A percentile compares a stretch with the other conserved stretches of the same genome.
Conservation (phyloP, 2,113 vertebrate genomes). For the Tiliqua scincoides region DNA sequence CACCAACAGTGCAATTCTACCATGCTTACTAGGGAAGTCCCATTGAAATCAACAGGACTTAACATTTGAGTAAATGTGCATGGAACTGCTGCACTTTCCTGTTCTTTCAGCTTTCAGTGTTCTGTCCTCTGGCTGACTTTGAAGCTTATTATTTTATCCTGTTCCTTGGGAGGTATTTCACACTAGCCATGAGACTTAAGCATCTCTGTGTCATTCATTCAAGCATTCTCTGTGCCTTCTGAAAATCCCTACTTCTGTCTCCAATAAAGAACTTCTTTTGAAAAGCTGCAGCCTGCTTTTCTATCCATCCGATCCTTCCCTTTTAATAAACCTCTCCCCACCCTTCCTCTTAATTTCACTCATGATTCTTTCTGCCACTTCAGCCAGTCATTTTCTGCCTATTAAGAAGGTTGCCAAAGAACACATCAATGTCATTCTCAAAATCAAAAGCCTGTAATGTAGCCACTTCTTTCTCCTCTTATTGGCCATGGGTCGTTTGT, state of each 20-base stretch:
- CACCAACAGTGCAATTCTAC: too few relatives aligned
- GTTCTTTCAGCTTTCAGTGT: not conserved
- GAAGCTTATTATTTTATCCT: not conserved
- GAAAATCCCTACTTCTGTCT: not conserved
- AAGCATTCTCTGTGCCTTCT: too few relatives aligned
- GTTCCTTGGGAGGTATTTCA: not conserved
- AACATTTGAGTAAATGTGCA: too few relatives aligned
- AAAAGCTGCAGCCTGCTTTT: not conserved
- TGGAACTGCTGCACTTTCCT: not conserved
- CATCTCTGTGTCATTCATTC: not conserved
- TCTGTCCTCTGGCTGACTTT: not conserved
- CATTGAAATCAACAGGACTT: too few relatives aligned
- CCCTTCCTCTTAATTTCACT: slow-evolving; percentile 15
- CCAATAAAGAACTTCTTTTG: not conserved
- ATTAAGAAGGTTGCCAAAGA: slow-evolving; percentile 10
- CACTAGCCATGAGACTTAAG: not conserved
- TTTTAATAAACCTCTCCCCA: slow-evolving; percentile 13
- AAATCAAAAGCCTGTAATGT: slow-evolving; percentile 19
- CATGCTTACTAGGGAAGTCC: too few relatives aligned
- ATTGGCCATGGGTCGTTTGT: not conserved
- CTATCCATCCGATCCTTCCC: slow-evolving; percentile 30
- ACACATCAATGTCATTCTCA: slow-evolving; percentile 38
- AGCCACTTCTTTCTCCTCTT: slow-evolving; percentile 2
- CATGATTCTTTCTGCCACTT: slow-evolving; percentile 15
- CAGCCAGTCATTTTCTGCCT: slow-evolving; percentile 31